phyloP scores from a whole-genome alignment of 1,140 invertebrate genomes.

The Ladona fulva region DNA sequence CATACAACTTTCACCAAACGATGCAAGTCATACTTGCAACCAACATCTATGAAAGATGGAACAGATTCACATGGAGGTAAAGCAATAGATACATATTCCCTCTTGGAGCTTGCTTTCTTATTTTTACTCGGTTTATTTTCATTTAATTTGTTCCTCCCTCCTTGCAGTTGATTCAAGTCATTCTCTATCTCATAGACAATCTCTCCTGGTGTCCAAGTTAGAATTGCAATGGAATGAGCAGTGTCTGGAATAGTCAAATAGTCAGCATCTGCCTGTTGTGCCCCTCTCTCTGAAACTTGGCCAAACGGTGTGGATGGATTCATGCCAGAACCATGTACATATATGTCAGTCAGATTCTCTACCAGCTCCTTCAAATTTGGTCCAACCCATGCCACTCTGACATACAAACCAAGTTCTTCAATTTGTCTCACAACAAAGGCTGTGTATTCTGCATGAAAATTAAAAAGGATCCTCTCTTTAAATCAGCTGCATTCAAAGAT shows the following conservation, averaged over 20 bases:
- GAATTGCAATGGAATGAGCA: constrained; percentile 45
- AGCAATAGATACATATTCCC: constrained; percentile 31
- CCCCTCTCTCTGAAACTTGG: background rate
- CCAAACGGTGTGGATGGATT: background rate
- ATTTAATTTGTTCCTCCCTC: too few species aligned
- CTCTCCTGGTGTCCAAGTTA: constrained; percentile 58
- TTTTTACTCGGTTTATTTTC: too few species aligned
- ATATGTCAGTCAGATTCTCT: constrained; percentile 35
- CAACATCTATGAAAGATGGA: constrained; percentile 24
- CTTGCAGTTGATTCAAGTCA: constrained; percentile 12
- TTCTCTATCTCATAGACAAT: constrained; percentile 31
- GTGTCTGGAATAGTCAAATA: background rate
- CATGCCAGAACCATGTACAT: constrained; percentile 24
- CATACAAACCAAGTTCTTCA: constrained; percentile 40
- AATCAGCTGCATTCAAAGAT: too few species aligned
- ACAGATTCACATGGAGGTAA: constrained; percentile 46
- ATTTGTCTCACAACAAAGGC: constrained; percentile 46
- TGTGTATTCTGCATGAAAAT: constrained; percentile 32
- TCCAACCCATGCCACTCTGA: constrained; percentile 57
- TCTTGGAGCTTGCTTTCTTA: constrained; percentile 30
- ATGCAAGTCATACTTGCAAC: constrained; percentile 53
- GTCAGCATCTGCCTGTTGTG: background rate
- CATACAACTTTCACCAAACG: constrained; percentile 59
- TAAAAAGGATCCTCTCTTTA: too few species aligned
- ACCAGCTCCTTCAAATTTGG: constrained; percentile 41